Conservation (phyloP, 2,113 vertebrate species). For the Sinosuthora webbiana region DNA sequence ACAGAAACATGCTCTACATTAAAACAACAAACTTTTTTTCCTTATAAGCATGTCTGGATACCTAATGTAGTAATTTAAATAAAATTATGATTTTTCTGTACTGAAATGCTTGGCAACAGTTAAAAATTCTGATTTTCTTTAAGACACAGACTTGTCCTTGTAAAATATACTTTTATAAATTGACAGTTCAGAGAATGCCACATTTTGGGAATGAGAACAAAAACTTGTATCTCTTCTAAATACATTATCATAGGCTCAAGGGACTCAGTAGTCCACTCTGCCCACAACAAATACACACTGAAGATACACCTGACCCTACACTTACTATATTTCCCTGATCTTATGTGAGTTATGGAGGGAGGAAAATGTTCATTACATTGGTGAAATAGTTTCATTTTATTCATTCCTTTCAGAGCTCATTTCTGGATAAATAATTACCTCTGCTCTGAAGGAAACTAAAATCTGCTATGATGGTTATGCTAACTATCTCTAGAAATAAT, state of each 20-base stretch:
- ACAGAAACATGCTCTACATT: neutral
- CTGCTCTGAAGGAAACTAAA: neutral
- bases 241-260: neutral
- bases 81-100: neutral
- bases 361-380: neutral
- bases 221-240: neutral
- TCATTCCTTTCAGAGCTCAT: neutral
- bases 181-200: neutral
- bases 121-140: neutral
- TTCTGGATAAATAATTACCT: neutral
- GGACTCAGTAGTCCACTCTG: neutral
- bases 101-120: neutral
- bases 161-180: neutral
- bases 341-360: neutral
- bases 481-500: neutral
- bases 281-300: neutral
- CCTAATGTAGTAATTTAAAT: neutral
- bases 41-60: neutral
- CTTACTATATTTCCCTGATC: neutral
- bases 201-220: neutral
- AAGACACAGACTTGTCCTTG: neutral
- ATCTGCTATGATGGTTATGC: neutral
- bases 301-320: neutral
- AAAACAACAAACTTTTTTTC: neutral
- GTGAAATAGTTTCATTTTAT: neutral